Evolutionary conservation across 1,140 invertebrate genomes (phyloP).

Genomic region (Drosophila jambulina): DNA sequence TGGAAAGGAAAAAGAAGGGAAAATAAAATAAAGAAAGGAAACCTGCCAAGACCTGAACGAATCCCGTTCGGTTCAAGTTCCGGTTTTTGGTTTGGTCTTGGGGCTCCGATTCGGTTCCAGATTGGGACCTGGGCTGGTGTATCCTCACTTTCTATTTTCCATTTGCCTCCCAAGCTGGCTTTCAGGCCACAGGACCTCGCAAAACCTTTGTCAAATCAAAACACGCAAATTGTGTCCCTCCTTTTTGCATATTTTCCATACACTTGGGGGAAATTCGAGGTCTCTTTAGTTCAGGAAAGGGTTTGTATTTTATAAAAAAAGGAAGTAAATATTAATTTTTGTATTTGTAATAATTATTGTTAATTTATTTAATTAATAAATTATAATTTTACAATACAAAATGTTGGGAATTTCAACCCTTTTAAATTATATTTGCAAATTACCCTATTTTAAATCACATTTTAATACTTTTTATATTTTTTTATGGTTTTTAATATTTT

Average conservation of each 20-base stretch:
- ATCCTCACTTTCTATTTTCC: neutral
- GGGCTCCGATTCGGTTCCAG: conserved; percentile 2
- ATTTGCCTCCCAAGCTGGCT: conserved; percentile 1
- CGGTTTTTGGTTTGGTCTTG: conserved; percentile 14
- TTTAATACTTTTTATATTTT: too few species aligned
- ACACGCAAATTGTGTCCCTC: conserved; percentile 31
- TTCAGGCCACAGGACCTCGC: conserved; percentile 3
- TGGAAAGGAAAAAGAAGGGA: too few species aligned
- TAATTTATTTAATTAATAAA: neutral
- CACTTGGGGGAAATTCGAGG: neutral
- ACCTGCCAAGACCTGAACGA: conserved; percentile 20
- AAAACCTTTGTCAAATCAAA: conserved; percentile 56
- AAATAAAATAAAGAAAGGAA: neutral
- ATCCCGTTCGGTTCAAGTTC: conserved; percentile 4
- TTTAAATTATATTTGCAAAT: neutral
- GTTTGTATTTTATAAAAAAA: neutral
- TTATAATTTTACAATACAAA: neutral
- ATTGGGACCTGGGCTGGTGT: conserved; percentile 1
- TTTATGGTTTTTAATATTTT: too few species aligned
- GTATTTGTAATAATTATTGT: too few species aligned
- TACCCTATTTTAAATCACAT: too few species aligned
- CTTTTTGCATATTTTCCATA: conserved; percentile 31
- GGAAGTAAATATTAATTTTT: neutral
- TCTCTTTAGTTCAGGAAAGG: neutral
- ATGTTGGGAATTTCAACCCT: neutral